Base-by-base conservation (phyloP, 64 coral and sea anemone genomes). In the Trachythela sp. region DNA sequence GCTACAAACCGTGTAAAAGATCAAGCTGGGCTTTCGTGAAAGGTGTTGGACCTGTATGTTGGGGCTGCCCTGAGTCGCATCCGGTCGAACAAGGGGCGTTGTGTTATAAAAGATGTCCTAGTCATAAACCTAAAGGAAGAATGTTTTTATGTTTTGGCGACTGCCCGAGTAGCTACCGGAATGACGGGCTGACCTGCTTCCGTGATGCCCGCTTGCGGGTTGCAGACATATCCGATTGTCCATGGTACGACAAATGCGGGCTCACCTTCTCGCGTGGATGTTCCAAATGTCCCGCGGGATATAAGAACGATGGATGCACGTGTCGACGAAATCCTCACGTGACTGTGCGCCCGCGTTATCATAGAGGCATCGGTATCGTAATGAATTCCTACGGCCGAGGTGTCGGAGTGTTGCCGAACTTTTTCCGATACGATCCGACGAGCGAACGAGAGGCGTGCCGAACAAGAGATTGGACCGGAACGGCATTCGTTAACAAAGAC, bases 191-290 rank as follows among this genome's bases (percentile, higher is more conserved):
- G 6, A 68, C 59, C 20, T 68, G 59, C 15, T 6, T 68, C 30
- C 59, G 59, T 7, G 2, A 4, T 22, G 59, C 4, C 30, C 5
- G 30, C 59, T n/a, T 68, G 20, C 59, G 30, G 20, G 15, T n/a
- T 68, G 20, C 59, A 68, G 18, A 68, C 30, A 68, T 6, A 2
- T 68, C 59, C 59, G 18, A 68, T 68, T 68, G 59, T 22, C 59
- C 59, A n/a, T 68, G 59, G 59, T 68, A 68, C 30, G 59, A 68
- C 59, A 68, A 68, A 14, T 68, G 59, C 59, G 59, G 59, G 59
- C 59, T 68, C 30, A 68, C 18, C 3, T 68, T 68, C 59, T 68
- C 59, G 20, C 20, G 59, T n/a, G 59, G 59, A 31, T 68, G 59
- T 14, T 68, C 59, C 59, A 68, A n/a, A 5, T 68, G 59, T 31